Evolutionary conservation across 2,797 vertebrate species (phyloP), one percentile per base, ranked within the genome.

Genomic region (Vultur gryphus): DNA sequence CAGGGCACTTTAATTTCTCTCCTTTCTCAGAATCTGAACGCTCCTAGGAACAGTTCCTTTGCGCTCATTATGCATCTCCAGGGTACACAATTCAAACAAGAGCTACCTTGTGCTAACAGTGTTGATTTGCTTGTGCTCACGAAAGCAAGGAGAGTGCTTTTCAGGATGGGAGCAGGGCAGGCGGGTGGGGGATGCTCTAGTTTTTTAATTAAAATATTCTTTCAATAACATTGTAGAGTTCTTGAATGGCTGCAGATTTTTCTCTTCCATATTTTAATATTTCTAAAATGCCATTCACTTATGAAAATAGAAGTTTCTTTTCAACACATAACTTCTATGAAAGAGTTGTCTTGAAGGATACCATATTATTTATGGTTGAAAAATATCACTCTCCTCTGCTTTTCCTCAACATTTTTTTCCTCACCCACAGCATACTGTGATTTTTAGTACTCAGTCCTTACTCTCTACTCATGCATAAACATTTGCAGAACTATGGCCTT

Each of bases 31-130:
- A 78, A 92, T 39, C 39, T 62, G 78, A 94, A 37, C 31, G 15
- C 37, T 19, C n/a, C 41, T 16, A 54, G 48, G 79, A 95, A 37
- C 37, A 64, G 73, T 49, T 92, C 49, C 83, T 88, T 80, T 82
- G 62, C 54, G 2, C 48, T 97, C 61, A 75, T 95, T 97, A 95
- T 94, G 83, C 85, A 82, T 93, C 83, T 96, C 92, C 70, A 93
- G 90, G 85, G 93, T 89, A 87, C 75, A 77, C 78, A 89, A 76
- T 80, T 90, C 87, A 94, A 95, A 97, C 94, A 96, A 95, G 88
- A 89, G 75, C 66, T 84, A 79, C 95, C 83, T 97, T 97, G 71
- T 96, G 59, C 69, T 83, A 93, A 88, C 69, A 84, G 72, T 35
- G 33, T 69, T 95, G 84, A 87, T 97, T 93, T 94, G 69, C 75